These are phyloP conservation scores for Heteropelma amictum DNA, from an alignment of 2,888 invertebrate genomes.

Conservation along the genomic window DNA sequence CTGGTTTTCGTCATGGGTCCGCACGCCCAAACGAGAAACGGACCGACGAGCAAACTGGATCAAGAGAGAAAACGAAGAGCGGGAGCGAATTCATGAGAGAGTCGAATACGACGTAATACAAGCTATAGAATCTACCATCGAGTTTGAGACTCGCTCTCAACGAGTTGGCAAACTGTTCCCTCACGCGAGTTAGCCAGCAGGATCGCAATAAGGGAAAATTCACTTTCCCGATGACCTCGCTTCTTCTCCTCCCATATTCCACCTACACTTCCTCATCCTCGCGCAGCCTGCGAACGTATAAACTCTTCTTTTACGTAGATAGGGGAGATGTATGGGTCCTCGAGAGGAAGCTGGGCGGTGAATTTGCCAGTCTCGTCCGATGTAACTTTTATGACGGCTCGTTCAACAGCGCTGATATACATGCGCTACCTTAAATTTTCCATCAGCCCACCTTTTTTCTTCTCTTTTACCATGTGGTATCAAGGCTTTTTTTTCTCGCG, in stretches of 20 bases:
- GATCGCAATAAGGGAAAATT: conserved; percentile 55
- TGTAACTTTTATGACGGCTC: conserved; percentile 4
- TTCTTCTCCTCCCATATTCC: conserved; percentile 42
- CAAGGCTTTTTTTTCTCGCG: no score
- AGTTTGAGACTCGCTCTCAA: conserved; percentile 71
- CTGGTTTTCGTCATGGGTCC: conserved; percentile 60
- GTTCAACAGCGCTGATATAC: conserved; percentile 13
- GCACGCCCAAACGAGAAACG: conserved; percentile 45
- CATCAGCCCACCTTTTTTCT: conserved; percentile 13
- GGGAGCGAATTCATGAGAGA: background rate
- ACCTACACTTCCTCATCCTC: no score
- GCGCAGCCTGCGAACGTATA: background rate
- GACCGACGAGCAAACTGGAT: conserved; percentile 53
- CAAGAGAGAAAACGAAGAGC: conserved; percentile 15
- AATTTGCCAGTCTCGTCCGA: conserved; percentile 54
- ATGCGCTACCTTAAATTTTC: conserved; percentile 24
- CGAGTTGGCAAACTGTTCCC: conserved; percentile 75
- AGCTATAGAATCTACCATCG: conserved; percentile 58
- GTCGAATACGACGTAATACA: conserved; percentile 32
- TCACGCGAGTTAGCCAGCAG: conserved; percentile 56
- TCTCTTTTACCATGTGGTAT: no score
- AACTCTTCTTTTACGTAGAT: no score
- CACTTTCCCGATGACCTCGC: conserved; percentile 54
- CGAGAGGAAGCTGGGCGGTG: conserved; percentile 64
- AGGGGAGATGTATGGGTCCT: conserved; percentile 61